phyloP scores from a whole-genome alignment of 2,113 vertebrate genomes.

The Peromyscus polionotus region DNA sequence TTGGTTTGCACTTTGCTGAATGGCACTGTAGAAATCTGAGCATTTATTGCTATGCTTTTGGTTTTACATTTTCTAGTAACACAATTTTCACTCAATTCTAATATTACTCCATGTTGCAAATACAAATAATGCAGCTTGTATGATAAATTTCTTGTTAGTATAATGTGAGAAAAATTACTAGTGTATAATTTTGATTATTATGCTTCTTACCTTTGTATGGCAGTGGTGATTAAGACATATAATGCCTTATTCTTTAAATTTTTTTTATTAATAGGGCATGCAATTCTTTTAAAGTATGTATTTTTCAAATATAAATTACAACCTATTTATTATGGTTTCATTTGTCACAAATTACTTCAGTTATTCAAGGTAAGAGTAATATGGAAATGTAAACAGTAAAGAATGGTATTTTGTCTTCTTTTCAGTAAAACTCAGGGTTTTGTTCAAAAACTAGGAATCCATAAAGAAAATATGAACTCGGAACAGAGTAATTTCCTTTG shows the following conservation, averaged over 20 bases:
- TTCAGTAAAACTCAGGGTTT: not conserved
- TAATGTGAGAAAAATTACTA: not conserved
- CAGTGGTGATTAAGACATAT: not conserved
- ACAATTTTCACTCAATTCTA: not conserved
- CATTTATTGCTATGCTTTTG: conserved; percentile 23
- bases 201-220: not conserved
- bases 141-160: not conserved
- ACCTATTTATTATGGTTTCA: too few species aligned
- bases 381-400: not conserved
- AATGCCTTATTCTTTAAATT: not conserved
- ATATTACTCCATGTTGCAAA: not conserved
- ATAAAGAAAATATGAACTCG: not conserved
- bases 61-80: conserved; percentile 19
- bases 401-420: not conserved
- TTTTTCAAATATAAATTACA: not conserved
- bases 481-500: not conserved
- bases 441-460: not conserved
- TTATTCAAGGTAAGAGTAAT: not conserved
- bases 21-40: not conserved
- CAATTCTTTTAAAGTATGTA: not conserved
- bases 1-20: conserved; percentile 22
- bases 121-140: not conserved
- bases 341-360: conserved; percentile 22
- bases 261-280: not conserved
- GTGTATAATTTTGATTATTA: not conserved